Evolutionary conservation across 2,888 invertebrate species (phyloP).

Genomic region (Drosophila parthenogenetica): DNA sequence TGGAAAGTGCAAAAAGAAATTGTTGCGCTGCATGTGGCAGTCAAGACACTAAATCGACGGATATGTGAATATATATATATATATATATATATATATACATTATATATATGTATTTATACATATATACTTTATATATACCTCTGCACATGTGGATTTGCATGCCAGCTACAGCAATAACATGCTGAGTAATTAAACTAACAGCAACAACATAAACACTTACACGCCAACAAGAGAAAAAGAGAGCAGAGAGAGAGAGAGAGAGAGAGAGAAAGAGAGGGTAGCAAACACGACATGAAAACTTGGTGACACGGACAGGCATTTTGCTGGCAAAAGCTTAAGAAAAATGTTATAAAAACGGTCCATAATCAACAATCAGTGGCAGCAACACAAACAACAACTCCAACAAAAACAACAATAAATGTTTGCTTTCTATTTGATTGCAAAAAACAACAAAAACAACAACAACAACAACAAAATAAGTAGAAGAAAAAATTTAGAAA

Average conservation of each 20-base stretch:
- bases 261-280: neutral
- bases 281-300: conserved; percentile 16
- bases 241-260: neutral
- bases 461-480: conserved; percentile 26
- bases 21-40: conserved; percentile 50
- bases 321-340: conserved; percentile 15
- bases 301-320: conserved; percentile 47
- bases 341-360: conserved; percentile 11
- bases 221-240: conserved; percentile 3
- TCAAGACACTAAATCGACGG: conserved; percentile 27
- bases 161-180: conserved; percentile 47
- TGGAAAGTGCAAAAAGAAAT: conserved; percentile 71
- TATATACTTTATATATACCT: conserved; percentile 1
- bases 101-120: conserved; percentile 8
- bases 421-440: conserved; percentile 74
- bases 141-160: conserved; percentile 44
- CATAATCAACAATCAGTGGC: conserved; percentile 52
- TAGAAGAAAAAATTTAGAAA: conserved; percentile 15
- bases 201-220: conserved; percentile 59
- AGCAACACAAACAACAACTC: conserved; percentile 17
- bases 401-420: conserved; percentile 46
- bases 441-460: conserved; percentile 8
- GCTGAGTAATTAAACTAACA: conserved; percentile 73
- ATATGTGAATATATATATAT: conserved; percentile 21
- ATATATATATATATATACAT: neutral